phyloP scores from a whole-genome alignment of 2,888 invertebrate species.

The Didymodactylos carnosus region DNA sequence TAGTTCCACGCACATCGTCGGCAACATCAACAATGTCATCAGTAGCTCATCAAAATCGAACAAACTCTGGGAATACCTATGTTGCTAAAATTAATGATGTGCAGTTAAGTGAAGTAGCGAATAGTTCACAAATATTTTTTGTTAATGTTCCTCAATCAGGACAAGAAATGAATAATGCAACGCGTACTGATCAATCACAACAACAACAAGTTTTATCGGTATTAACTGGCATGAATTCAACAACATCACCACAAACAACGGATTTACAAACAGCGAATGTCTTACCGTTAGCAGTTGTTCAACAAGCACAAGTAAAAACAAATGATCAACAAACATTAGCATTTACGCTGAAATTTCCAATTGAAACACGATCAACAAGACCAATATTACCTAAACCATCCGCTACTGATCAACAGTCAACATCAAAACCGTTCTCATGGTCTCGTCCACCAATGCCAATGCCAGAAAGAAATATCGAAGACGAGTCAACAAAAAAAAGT shows the following conservation, averaged over 20 bases:
- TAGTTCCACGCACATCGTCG: too few relatives aligned
- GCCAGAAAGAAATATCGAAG: not conserved
- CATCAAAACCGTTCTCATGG: not conserved
- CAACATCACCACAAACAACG: too few relatives aligned
- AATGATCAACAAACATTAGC: too few relatives aligned
- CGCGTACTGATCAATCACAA: too few relatives aligned
- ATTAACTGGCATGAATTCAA: too few relatives aligned
- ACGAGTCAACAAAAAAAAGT: not conserved
- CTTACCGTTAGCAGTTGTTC: not conserved
- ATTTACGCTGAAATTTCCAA: too few relatives aligned
- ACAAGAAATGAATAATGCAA: too few relatives aligned
- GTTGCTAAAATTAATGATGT: not conserved
- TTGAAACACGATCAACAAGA: not conserved
- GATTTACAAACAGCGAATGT: not conserved
- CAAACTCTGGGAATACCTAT: not conserved
- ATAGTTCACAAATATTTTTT: not conserved
- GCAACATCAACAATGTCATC: too few relatives aligned
- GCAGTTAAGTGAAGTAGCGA: not conserved
- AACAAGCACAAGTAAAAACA: not conserved
- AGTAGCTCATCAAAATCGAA: too few relatives aligned
- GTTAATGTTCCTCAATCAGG: not conserved
- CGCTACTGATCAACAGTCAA: not conserved
- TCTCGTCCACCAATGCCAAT: not conserved
- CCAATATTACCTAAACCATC: not conserved
- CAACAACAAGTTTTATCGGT: not conserved